Evolutionary conservation across 2,797 vertebrate genomes (phyloP).

Genomic region (Myiothlypis coronata): DNA sequence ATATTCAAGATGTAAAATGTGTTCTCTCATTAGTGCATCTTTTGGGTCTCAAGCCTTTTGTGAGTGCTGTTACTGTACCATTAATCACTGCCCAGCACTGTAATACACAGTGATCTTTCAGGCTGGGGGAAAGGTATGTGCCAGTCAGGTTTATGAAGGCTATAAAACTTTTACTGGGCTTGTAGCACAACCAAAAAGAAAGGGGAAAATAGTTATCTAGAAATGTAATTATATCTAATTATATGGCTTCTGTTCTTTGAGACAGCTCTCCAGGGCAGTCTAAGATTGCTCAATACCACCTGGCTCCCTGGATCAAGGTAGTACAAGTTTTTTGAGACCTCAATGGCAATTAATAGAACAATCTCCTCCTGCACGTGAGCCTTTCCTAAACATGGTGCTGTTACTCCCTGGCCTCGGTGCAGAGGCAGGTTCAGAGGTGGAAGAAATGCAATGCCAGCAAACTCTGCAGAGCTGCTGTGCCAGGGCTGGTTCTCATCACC

Average conservation of each 20-base stretch:
- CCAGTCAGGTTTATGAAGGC: slow-evolving; percentile 49
- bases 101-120: background rate
- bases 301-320: background rate
- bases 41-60: background rate
- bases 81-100: background rate
- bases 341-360: background rate
- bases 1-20: background rate
- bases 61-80: background rate
- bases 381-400: background rate
- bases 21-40: background rate
- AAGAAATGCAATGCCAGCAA: slow-evolving; percentile 1
- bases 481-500: background rate
- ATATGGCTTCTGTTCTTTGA: slow-evolving; percentile 22
- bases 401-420: background rate
- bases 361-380: background rate
- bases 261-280: slow-evolving; percentile 18
- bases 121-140: background rate
- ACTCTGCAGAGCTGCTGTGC: background rate
- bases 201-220: background rate
- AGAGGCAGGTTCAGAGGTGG: background rate
- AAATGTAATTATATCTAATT: slow-evolving; percentile 56
- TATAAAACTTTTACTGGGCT: slow-evolving; percentile 38
- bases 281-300: background rate
- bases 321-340: background rate
- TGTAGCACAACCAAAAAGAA: slow-evolving; percentile 40